A percentile compares a stretch with the other conserved stretches of the same genome.
phyloP scores from a whole-genome alignment of 2,113 vertebrate species.

The Canis aureus region DNA sequence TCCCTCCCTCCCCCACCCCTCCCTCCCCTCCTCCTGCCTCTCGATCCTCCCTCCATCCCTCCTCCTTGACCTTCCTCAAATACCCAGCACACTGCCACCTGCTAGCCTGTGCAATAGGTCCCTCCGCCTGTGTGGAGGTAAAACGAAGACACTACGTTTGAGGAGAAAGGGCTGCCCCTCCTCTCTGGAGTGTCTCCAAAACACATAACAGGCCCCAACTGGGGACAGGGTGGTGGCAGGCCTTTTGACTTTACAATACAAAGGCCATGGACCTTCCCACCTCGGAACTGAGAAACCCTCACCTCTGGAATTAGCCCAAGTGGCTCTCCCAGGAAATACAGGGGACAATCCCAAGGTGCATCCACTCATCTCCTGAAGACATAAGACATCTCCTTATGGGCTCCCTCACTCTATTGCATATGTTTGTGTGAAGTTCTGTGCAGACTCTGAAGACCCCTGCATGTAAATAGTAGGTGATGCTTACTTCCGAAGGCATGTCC shows the following conservation, averaged over 20 bases:
- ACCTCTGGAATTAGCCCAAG: neutral
- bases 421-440: neutral
- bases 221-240: neutral
- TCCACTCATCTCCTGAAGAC: neutral
- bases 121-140: neutral
- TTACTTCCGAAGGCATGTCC: neutral
- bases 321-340: neutral
- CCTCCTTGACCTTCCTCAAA: neutral
- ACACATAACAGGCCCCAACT: neutral
- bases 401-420: neutral
- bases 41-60: neutral
- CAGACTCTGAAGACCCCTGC: neutral
- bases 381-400: neutral
- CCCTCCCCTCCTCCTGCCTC: neutral
- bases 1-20: rapidly evolving
- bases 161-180: neutral
- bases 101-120: neutral
- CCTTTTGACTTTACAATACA: neutral
- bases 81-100: neutral
- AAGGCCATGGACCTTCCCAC: neutral
- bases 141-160: neutral
- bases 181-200: neutral
- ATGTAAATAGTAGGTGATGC: neutral
- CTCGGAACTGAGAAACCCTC: neutral
- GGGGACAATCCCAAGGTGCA: too few relatives aligned